Base-by-base conservation (phyloP, 1,140 invertebrate genomes). In the Eumaeus atala region DNA sequence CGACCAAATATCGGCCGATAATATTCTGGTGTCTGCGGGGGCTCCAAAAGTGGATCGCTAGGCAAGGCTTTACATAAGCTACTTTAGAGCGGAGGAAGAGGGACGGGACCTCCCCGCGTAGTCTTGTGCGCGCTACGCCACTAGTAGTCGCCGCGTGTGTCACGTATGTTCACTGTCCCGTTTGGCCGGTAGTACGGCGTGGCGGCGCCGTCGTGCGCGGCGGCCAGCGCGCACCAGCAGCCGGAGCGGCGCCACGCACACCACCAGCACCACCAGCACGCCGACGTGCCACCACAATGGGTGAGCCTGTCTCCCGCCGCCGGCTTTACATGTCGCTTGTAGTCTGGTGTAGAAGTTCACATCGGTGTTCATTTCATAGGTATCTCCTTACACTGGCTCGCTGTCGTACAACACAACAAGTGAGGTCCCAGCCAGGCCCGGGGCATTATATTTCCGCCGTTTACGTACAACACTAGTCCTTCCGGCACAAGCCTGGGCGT, bases 181-280 rank as follows among this genome's bases (percentile, higher is more conserved):
- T 60, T 56, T 67, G 67, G 64, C 62, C 52, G 52, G 55, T 66
- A 85, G 82, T 85, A 85, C 70, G 79, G 82, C 66, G 82, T 85
- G 74, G 79, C 82, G 79, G 82, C 82, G 67, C 83, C 82, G 50
- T 84, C 78, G 64, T 85, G 82, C 68, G 77, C 82, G 44, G 77
- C 77, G 14, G 62, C 71, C 63, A 80, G 82, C 70, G 82, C 79
- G 33, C 80, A 84, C 78, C 82, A 85, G 56, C 79, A 80, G 70
- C 72, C 76, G 6, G 79, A 81, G 64, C 58, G 81, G 11, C 69
- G 81, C 11, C 77, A 79, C 64, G 74, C 71, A 11, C 72, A 77
- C 56, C 72, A 73, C 48, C 80, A 80, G 44, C 75, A 80, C 48
- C 78, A 82, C 52, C 81, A 84, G 60, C 81, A 84, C 74, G 81